phyloP scores from a whole-genome alignment of 2,797 vertebrate species.

The Podarcis lilfordi region DNA sequence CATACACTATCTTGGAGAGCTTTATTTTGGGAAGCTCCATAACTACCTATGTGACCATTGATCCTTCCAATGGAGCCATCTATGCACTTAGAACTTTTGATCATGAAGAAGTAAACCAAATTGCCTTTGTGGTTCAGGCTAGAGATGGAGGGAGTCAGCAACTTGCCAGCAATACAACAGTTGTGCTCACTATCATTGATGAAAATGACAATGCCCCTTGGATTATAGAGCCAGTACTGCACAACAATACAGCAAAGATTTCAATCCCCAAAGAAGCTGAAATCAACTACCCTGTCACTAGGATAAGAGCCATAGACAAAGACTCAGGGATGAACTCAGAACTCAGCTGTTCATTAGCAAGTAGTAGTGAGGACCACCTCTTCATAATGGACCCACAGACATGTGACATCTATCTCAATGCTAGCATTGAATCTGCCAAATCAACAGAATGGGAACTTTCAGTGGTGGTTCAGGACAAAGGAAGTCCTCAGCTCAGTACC shows the following conservation, averaged over 20 bases:
- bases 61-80: constrained; percentile 93
- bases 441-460: constrained; percentile 86
- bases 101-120: constrained; percentile 91
- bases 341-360: constrained; percentile 87
- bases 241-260: constrained; percentile 90
- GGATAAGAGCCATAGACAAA: constrained; percentile 89
- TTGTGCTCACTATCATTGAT: constrained; percentile 91
- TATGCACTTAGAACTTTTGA: constrained; percentile 94
- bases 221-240: constrained; percentile 86
- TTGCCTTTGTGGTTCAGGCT: constrained; percentile 90
- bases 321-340: constrained; percentile 96
- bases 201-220: constrained; percentile 94
- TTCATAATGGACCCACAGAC: constrained; percentile 90
- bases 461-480: constrained; percentile 91
- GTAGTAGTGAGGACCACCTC: constrained; percentile 88
- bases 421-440: constrained; percentile 84
- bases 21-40: constrained; percentile 86
- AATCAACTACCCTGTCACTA: constrained; percentile 85
- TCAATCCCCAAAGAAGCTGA: constrained; percentile 89
- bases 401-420: constrained; percentile 94
- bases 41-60: constrained; percentile 94
- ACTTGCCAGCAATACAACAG: constrained; percentile 87
- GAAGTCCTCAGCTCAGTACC: constrained; percentile 86
- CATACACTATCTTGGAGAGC: constrained; percentile 90
- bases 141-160: constrained; percentile 88